Percentiles rank a stretch among this genome's conserved stretches.
Conservation (phyloP, 1,140 invertebrate genomes). For the Cyclargus thomasi region DNA sequence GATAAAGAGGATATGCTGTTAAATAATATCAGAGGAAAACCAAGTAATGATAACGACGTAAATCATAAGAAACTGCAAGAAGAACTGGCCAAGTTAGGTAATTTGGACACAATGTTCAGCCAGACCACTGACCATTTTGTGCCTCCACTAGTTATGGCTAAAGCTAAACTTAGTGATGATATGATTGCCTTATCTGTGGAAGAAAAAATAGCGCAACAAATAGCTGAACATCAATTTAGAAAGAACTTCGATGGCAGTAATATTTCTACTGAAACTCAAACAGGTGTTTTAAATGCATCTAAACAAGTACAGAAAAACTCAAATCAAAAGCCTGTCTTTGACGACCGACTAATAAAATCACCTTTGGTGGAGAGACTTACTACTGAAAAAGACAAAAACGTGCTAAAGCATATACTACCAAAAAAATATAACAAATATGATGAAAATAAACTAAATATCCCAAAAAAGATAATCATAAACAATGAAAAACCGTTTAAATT, state of each 20-base stretch:
- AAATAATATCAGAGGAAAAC: slow-evolving; percentile 44
- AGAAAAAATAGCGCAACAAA: slow-evolving; percentile 68
- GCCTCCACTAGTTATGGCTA: slow-evolving; percentile 72
- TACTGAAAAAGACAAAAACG: slow-evolving; percentile 21
- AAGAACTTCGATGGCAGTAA: slow-evolving; percentile 36
- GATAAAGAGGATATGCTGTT: slow-evolving; percentile 39
- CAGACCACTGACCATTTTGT: slow-evolving; percentile 73
- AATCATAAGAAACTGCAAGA: slow-evolving; percentile 62
- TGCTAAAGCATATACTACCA: slow-evolving; percentile 39
- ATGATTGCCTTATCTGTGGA: slow-evolving; percentile 69
- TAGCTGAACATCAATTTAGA: slow-evolving; percentile 43
- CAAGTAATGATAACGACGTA: slow-evolving; percentile 55
- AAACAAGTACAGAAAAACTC: background rate
- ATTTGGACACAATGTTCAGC: slow-evolving; percentile 67
- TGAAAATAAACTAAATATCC: slow-evolving; percentile 32
- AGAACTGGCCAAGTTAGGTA: slow-evolving; percentile 54
- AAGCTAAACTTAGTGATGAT: slow-evolving; percentile 69
- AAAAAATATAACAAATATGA: slow-evolving; percentile 58
- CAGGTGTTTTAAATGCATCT: slow-evolving; percentile 13
- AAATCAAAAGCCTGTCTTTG: background rate
- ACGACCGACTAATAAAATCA: slow-evolving; percentile 5
- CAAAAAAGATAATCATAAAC: slow-evolving; percentile 22
- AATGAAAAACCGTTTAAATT: slow-evolving; percentile 19
- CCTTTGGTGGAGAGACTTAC: background rate
- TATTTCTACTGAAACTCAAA: slow-evolving; percentile 24